These are phyloP conservation scores for Oryzias woworae DNA, from an alignment of 2,113 vertebrate species.

Conservation along the genomic window DNA sequence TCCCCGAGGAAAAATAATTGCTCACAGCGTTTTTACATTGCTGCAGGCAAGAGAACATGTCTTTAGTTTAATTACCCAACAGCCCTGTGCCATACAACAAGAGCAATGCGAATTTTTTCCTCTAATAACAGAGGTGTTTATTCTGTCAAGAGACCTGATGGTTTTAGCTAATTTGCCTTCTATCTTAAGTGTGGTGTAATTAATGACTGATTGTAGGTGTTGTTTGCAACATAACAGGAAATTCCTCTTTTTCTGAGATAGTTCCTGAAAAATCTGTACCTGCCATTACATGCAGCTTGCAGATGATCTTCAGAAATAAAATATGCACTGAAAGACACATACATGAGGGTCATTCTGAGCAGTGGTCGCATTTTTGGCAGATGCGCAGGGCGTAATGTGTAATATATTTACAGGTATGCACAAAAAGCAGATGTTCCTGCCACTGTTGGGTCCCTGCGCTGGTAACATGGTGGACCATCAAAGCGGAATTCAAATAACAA, in stretches of 20 bases:
- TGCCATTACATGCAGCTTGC: conserved; percentile 28
- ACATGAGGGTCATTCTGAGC: too few relatives aligned
- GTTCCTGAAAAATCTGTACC: conserved; percentile 46
- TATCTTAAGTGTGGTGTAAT: conserved; percentile 35
- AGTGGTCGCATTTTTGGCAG: conserved; percentile 68
- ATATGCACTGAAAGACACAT: too few relatives aligned
- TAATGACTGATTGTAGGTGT: conserved; percentile 67
- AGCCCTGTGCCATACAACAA: background rate
- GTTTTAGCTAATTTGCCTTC: conserved; percentile 40
- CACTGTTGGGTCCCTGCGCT: conserved; percentile 54
- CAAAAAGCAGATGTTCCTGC: conserved; percentile 80
- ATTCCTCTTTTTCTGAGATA: conserved; percentile 61
- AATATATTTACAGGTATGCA: conserved; percentile 80
- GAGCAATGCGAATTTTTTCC: conserved; percentile 40
- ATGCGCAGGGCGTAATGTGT: conserved; percentile 78
- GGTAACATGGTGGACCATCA: conserved; percentile 67
- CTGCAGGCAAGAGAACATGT: conserved; percentile 3
- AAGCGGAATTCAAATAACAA: conserved; percentile 66
- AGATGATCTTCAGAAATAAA: background rate
- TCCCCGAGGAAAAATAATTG: conserved; percentile 6
- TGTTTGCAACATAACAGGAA: conserved; percentile 53
- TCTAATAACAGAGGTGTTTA: conserved; percentile 39
- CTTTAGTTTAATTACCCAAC: conserved; percentile 17
- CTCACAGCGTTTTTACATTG: conserved; percentile 6
- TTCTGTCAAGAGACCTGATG: conserved; percentile 60